A percentile compares a stretch with the other conserved stretches of the same genome.
phyloP scores from a whole-genome alignment of 2,113 vertebrate genomes.

The Hassar affinis region DNA sequence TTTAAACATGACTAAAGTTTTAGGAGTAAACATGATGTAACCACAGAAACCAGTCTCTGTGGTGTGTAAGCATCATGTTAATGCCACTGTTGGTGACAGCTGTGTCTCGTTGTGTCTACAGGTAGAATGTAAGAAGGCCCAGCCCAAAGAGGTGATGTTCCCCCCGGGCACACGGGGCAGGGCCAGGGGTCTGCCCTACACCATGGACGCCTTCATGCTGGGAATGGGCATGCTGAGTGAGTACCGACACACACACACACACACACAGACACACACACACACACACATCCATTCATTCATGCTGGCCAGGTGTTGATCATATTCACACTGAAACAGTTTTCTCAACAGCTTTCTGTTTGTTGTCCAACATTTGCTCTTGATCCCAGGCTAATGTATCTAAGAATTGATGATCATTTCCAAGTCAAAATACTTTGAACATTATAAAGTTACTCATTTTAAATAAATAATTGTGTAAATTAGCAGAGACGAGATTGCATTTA shows the following conservation, averaged over 20 bases:
- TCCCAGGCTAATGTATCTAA: background rate
- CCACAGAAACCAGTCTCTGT: background rate
- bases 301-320: background rate
- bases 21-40: background rate
- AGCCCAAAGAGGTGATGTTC: constrained; percentile 99
- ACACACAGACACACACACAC: background rate
- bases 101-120: constrained; percentile 53
- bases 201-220: constrained; percentile 99
- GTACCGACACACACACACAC: constrained; percentile 6
- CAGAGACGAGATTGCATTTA: background rate
- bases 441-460: background rate
- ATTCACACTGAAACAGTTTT: background rate
- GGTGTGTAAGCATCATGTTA: background rate
- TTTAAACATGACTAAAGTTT: background rate
- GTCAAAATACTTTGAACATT: background rate
- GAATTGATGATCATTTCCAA: background rate
- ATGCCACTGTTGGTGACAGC: background rate
- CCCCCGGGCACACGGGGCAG: constrained; percentile 92
- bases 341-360: background rate
- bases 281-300: background rate
- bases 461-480: background rate
- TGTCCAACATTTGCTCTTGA: background rate
- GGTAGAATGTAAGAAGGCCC: constrained; percentile 99
- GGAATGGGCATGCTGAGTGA: constrained; percentile 98
- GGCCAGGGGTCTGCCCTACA: constrained; percentile 96